These are phyloP conservation scores for Aphodius sticticus DNA, from an alignment of 2,888 invertebrate genomes.

Conservation along the genomic window DNA sequence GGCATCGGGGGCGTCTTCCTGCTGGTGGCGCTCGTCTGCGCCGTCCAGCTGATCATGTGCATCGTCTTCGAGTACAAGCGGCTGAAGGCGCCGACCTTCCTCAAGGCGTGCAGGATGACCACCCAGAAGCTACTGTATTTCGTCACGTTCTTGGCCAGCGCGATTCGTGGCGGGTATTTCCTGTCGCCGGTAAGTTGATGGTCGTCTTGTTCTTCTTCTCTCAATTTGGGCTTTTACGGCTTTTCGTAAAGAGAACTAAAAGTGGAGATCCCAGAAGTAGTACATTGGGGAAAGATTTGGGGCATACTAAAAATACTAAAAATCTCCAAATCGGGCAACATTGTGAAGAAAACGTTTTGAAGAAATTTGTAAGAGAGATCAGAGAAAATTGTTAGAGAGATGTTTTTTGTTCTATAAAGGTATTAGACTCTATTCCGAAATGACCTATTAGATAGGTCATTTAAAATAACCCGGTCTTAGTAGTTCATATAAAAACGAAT, in stretches of 20 bases:
- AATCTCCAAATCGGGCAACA: too few relatives aligned
- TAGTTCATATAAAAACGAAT: too few relatives aligned
- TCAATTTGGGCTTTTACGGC: neutral
- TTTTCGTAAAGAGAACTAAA: neutral
- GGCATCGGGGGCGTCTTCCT: slow-evolving; percentile 81
- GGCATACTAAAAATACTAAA: too few relatives aligned
- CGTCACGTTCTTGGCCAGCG: slow-evolving; percentile 84
- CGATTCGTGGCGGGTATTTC: slow-evolving; percentile 88
- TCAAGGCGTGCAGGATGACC: slow-evolving; percentile 85
- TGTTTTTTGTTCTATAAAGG: too few relatives aligned
- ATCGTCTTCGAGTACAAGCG: slow-evolving; percentile 82
- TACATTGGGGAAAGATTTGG: too few relatives aligned
- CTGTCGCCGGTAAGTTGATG: slow-evolving; percentile 78
- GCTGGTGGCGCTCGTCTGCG: slow-evolving; percentile 82
- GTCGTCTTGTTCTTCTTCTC: slow-evolving; percentile 29
- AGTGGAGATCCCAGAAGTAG: too few relatives aligned
- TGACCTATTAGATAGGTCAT: too few relatives aligned
- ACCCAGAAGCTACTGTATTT: slow-evolving; percentile 90
- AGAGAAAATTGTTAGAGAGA: too few relatives aligned
- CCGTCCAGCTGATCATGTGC: slow-evolving; percentile 85
- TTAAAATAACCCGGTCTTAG: too few relatives aligned
- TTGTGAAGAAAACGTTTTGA: too few relatives aligned
- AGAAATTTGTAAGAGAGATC: too few relatives aligned
- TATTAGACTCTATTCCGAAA: too few relatives aligned
- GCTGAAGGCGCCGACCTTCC: slow-evolving; percentile 82